Evolutionary conservation across 1,140 invertebrate genomes (phyloP).

Genomic region (Drepana arcuata): DNA sequence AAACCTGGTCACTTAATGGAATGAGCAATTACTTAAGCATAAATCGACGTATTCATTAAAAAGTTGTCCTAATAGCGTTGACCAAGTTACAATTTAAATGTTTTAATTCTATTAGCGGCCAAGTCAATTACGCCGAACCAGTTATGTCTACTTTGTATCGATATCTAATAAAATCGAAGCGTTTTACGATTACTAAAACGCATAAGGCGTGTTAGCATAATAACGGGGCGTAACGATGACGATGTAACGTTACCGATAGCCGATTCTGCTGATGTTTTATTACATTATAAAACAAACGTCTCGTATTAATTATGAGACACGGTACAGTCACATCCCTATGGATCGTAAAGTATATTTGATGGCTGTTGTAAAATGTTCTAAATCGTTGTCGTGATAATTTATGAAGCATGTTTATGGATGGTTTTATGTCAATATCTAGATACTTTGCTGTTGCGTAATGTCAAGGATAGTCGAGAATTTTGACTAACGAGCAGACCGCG

Average conservation of each 20-base stretch:
- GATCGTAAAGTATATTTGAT: slow-evolving; percentile 67
- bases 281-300: slow-evolving; percentile 67
- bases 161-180: slow-evolving; percentile 26
- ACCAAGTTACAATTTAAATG: slow-evolving; percentile 23
- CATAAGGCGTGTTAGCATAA: slow-evolving; percentile 33
- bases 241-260: slow-evolving; percentile 36
- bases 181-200: slow-evolving; percentile 49
- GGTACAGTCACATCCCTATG: slow-evolving; percentile 51
- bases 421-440: slow-evolving; percentile 37
- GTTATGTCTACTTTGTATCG: slow-evolving; percentile 19
- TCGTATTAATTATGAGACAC: slow-evolving; percentile 65
- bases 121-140: slow-evolving; percentile 9
- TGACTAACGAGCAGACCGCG: too few relatives aligned
- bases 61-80: slow-evolving; percentile 20
- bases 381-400: slow-evolving; percentile 69
- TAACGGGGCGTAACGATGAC: slow-evolving; percentile 25
- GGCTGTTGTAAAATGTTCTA: slow-evolving; percentile 65
- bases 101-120: slow-evolving; percentile 21
- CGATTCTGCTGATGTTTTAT: slow-evolving; percentile 57
- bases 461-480: too few relatives aligned
- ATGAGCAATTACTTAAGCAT: slow-evolving; percentile 25
- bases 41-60: slow-evolving; percentile 24
- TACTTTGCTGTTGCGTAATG: not conserved
- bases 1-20: slow-evolving; percentile 15
- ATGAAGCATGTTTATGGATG: slow-evolving; percentile 65